A percentile compares a stretch with the other conserved stretches of the same genome.
phyloP scores from a whole-genome alignment of 1,140 invertebrate species.

The Sminthurides bifidus region DNA sequence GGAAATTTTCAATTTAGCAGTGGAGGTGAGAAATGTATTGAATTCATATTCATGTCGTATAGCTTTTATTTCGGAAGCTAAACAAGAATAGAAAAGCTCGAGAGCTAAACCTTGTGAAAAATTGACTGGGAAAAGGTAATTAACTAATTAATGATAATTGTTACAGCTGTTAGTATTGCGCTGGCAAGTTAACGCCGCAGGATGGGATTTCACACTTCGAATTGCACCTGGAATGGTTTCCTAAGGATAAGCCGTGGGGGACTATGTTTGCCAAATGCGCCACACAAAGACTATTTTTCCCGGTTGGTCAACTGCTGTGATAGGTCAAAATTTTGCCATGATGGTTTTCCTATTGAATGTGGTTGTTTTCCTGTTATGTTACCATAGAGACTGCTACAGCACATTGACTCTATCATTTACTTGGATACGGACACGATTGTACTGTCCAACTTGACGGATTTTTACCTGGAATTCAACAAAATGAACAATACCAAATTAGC shows the following conservation, averaged over 20 bases:
- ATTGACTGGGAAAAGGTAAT: too few species aligned
- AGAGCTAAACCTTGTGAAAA: too few species aligned
- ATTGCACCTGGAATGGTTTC: slow-evolving; percentile 65
- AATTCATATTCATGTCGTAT: too few species aligned
- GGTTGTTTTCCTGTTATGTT: slow-evolving; percentile 4
- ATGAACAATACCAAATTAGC: slow-evolving; percentile 83
- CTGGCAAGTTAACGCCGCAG: slow-evolving; percentile 53
- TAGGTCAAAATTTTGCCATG: slow-evolving; percentile 17
- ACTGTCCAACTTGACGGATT: slow-evolving; percentile 60
- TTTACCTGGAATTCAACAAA: slow-evolving; percentile 68
- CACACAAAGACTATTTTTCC: slow-evolving; percentile 81
- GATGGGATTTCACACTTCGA: slow-evolving; percentile 55
- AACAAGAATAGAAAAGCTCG: too few species aligned
- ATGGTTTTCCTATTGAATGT: not conserved
- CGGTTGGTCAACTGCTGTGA: slow-evolving; percentile 46
- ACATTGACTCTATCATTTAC: slow-evolving; percentile 77
- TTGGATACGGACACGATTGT: slow-evolving; percentile 87
- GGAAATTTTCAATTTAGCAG: too few species aligned
- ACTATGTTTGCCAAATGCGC: slow-evolving; percentile 86
- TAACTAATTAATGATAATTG: too few species aligned
- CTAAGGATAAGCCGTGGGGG: slow-evolving; percentile 61
- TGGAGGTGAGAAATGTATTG: too few species aligned
- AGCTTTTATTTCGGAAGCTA: too few species aligned
- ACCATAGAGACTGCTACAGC: slow-evolving; percentile 57
- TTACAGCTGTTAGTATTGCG: slow-evolving; percentile 37